Base-by-base conservation (phyloP, 2,888 invertebrate species). In the Heliconius hortense region DNA sequence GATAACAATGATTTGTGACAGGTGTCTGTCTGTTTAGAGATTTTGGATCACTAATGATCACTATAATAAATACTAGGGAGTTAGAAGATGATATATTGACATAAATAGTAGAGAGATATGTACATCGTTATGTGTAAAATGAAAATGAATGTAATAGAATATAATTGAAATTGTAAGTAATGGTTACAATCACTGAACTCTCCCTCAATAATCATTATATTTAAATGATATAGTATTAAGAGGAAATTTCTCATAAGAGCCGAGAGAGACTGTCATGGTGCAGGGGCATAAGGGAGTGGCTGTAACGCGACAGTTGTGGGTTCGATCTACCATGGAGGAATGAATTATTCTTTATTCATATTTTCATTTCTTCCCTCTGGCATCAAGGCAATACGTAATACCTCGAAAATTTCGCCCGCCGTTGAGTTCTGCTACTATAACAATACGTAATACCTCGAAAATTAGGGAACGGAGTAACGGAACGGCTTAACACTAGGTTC, bases 1-100 rank as follows among this genome's bases (percentile, higher is more conserved):
- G 35, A 43, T 26, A 60, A 39, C 59, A 62, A 71, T 62, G 62
- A 39, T 21, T 24, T 60, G 18, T 62, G 71, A 71, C 71, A 60
- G 59, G 71, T 60, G 59, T 21, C 60, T 43, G 59, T 28, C 60
- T 59, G 60, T 39, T 35, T 31, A 35, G 35, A 35, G 35, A 15
- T 2, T n/a, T 59, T n/a, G 56, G 5, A 60, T 60, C 56, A 28
- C 24, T 56, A 56, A 69, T 35, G 56, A 69, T 56, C 13, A 69
- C 31, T 28, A 56, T 71, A 15, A 71, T 15, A 21, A 31, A 26
- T 26, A 7, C 56, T 56, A 48, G 18, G 26, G 15, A 67, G 18
- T 28, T 28, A 67, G 4, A 48, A 48, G 26, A 48, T 43, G 24
- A 68, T 28, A 10, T 28, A 68, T 5, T 21, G 48, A 68, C 8